Evolutionary conservation across 1,140 invertebrate species (phyloP).

Genomic region (Leptinotarsa undecemlineata): DNA sequence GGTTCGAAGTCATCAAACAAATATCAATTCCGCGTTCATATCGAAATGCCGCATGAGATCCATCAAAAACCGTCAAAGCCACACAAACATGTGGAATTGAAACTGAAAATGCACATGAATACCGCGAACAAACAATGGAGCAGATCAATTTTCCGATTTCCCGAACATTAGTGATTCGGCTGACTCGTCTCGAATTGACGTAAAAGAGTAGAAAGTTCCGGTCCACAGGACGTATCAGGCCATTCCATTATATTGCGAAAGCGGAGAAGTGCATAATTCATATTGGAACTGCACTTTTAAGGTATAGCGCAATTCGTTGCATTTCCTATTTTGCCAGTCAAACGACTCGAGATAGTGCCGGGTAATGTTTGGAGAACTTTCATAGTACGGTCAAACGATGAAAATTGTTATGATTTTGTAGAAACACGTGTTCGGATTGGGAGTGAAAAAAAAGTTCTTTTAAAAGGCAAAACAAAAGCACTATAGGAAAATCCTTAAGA

Average conservation of each 20-base stretch:
- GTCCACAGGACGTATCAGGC: neutral
- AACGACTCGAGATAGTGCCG: constrained; percentile 22
- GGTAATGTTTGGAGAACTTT: neutral
- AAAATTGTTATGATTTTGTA: too few relatives aligned
- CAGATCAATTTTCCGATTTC: constrained; percentile 15
- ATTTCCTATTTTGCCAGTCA: constrained; percentile 21
- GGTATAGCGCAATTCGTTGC: neutral
- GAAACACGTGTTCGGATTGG: too few relatives aligned
- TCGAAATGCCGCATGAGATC: too few relatives aligned
- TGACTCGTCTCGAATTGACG: constrained; percentile 14
- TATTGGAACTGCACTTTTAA: constrained; percentile 11
- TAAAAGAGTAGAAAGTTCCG: constrained; percentile 5
- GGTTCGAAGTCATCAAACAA: too few relatives aligned
- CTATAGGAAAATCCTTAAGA: too few relatives aligned
- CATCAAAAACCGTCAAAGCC: neutral
- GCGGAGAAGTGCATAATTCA: constrained; percentile 16
- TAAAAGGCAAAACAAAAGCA: too few relatives aligned
- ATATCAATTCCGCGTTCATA: too few relatives aligned
- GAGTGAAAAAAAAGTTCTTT: too few relatives aligned
- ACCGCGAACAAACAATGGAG: constrained; percentile 2
- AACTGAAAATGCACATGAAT: neutral
- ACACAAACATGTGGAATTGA: neutral
- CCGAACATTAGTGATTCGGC: constrained; percentile 23
- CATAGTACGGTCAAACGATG: neutral
- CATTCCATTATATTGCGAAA: constrained; percentile 13